Evolutionary conservation across 1,140 invertebrate species (phyloP).

Genomic region (Anadara kagoshimensis): DNA sequence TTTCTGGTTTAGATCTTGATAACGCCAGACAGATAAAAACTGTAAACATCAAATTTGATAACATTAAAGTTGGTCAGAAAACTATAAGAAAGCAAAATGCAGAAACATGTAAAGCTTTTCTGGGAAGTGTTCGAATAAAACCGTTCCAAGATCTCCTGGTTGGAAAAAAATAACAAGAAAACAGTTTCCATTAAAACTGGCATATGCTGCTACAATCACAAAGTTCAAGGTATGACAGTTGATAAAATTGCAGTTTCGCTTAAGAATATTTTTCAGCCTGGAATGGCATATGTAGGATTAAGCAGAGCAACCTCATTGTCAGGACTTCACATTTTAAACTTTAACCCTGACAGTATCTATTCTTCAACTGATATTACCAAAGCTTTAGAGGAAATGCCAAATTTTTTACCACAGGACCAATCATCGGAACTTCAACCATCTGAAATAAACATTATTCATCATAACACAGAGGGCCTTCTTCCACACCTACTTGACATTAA

Average conservation of each 20-base stretch:
- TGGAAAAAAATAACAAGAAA: not conserved
- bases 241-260: conserved; percentile 24
- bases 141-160: not conserved
- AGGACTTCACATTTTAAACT: conserved; percentile 7
- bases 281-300: too few species aligned
- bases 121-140: not conserved
- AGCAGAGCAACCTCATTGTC: conserved; percentile 18
- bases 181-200: too few species aligned
- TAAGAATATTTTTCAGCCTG: too few species aligned
- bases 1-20: too few species aligned
- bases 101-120: not conserved
- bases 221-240: conserved; percentile 26
- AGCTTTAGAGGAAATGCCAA: not conserved
- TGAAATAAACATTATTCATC: not conserved
- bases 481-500: too few species aligned
- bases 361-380: not conserved
- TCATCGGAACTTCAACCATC: not conserved
- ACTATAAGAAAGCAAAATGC: not conserved
- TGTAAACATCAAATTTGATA: conserved; percentile 3
- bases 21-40: conserved; percentile 6
- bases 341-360: conserved; percentile 10
- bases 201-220: conserved; percentile 27
- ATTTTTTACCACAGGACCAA: not conserved
- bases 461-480: conserved; percentile 23
- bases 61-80: conserved; percentile 3